These are phyloP conservation scores for Macaria liturata DNA, from an alignment of 2,888 invertebrate genomes.

Conservation along the genomic window DNA sequence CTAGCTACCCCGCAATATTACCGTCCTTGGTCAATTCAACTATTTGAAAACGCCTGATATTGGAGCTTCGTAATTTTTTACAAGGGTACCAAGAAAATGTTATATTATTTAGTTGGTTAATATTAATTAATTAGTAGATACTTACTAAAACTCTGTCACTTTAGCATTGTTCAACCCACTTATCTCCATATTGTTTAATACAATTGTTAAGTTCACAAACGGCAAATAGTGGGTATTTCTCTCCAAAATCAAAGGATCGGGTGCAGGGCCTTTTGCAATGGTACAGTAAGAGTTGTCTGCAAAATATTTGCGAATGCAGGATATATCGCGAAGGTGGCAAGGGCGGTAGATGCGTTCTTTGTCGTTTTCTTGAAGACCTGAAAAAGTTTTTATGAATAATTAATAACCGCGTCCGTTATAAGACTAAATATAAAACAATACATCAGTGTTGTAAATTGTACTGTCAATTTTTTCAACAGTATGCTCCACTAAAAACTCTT, in stretches of 20 bases:
- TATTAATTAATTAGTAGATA: background rate
- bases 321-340: slow-evolving; percentile 8
- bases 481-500: too few species aligned
- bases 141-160: slow-evolving; percentile 19
- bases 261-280: slow-evolving; percentile 12
- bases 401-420: too few species aligned
- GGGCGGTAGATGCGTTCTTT: slow-evolving; percentile 12
- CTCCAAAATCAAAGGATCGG: slow-evolving; percentile 12
- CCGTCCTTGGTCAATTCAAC: too few species aligned
- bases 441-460: too few species aligned
- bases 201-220: background rate
- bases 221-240: background rate
- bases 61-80: too few species aligned
- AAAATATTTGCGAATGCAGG: slow-evolving; percentile 12
- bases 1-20: too few species aligned
- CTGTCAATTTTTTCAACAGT: too few species aligned
- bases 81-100: too few species aligned
- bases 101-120: too few species aligned
- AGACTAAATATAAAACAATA: too few species aligned
- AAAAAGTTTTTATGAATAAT: background rate
- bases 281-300: slow-evolving; percentile 12
- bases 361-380: slow-evolving; percentile 8
- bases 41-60: too few species aligned
- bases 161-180: slow-evolving; percentile 10
- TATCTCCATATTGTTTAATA: background rate